Percentiles rank a stretch among this genome's conserved stretches.
Conservation (phyloP, 2,888 invertebrate species). For the Pasiphila rectangulata region DNA sequence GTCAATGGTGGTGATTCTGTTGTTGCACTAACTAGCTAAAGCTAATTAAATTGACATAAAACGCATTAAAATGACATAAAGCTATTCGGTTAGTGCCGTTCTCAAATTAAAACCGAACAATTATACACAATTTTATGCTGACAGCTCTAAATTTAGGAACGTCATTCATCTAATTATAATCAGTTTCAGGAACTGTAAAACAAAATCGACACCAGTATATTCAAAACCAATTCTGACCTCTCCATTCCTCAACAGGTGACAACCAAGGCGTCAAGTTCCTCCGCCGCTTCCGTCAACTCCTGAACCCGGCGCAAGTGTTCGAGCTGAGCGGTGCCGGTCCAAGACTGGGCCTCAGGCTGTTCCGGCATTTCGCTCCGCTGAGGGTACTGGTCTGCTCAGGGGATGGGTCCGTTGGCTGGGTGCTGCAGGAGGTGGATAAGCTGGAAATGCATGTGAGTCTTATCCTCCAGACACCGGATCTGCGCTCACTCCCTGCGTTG, state of each 20-base stretch:
- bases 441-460: slow-evolving; percentile 92
- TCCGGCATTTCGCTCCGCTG: slow-evolving; percentile 97
- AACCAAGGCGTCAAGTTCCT: slow-evolving; percentile 98
- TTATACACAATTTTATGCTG: not conserved
- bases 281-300: slow-evolving; percentile 94
- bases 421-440: slow-evolving; percentile 96
- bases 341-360: slow-evolving; percentile 90
- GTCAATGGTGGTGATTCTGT: too few relatives aligned
- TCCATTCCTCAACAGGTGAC: slow-evolving; percentile 84
- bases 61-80: too few relatives aligned
- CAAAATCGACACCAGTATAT: too few relatives aligned
- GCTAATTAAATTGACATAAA: not conserved
- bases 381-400: slow-evolving; percentile 98
- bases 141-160: too few relatives aligned
- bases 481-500: too few relatives aligned
- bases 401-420: slow-evolving; percentile 99
- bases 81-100: too few relatives aligned
- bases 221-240: not conserved
- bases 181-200: too few relatives aligned
- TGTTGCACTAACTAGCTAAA: too few relatives aligned
- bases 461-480: too few relatives aligned
- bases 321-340: slow-evolving; percentile 95
- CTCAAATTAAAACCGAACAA: too few relatives aligned
- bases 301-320: slow-evolving; percentile 98
- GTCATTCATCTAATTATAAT: too few relatives aligned